Evolutionary conservation across 2,888 invertebrate genomes (phyloP).

Genomic region (Trichacis sp.): DNA sequence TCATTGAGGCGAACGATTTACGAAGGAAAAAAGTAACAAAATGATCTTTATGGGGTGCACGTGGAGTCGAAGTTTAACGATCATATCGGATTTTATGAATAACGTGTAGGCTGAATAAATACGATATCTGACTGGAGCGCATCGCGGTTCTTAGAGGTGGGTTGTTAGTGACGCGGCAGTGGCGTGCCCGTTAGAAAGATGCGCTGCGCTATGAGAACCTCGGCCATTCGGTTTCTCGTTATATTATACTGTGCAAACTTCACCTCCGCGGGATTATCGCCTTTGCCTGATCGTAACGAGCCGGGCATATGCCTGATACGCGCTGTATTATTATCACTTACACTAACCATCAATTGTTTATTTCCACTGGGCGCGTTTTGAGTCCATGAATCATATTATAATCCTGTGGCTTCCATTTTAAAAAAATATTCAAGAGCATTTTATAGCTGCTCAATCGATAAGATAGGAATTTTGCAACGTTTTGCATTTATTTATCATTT

Average conservation of each 20-base stretch:
- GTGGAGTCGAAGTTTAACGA: constrained; percentile 25
- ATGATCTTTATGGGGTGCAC: constrained; percentile 23
- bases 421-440: too few relatives aligned
- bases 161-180: constrained; percentile 30
- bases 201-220: constrained; percentile 4
- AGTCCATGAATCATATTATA: constrained; percentile 9
- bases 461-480: too few relatives aligned
- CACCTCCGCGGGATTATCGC: constrained; percentile 27
- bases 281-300: constrained; percentile 34
- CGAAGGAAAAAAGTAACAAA: too few relatives aligned
- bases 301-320: constrained; percentile 28
- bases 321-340: constrained; percentile 37
- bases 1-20: too few relatives aligned
- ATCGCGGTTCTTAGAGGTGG: constrained; percentile 23
- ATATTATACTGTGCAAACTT: constrained; percentile 22
- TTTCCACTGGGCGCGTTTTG: constrained; percentile 25
- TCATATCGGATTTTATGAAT: constrained; percentile 29
- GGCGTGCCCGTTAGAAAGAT: background rate
- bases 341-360: constrained; percentile 33
- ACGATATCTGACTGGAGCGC: constrained; percentile 12
- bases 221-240: constrained; percentile 6
- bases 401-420: too few relatives aligned
- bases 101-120: constrained; percentile 32
- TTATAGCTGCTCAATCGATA: too few relatives aligned
- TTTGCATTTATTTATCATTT: too few relatives aligned